phyloP scores from a whole-genome alignment of 2,113 vertebrate genomes.

The Elaphurus davidianus region DNA sequence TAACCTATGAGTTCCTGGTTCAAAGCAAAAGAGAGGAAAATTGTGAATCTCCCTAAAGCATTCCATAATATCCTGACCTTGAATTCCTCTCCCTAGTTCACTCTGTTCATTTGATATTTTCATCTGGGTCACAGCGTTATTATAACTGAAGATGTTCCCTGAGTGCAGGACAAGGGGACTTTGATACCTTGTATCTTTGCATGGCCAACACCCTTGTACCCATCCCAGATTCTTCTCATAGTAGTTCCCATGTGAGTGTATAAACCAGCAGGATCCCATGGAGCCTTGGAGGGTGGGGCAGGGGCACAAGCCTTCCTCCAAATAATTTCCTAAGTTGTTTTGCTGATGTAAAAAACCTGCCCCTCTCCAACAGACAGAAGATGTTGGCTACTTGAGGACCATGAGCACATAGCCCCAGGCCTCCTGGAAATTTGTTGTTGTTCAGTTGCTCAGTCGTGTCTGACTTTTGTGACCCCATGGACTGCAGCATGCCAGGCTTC shows the following conservation, averaged over 20 bases:
- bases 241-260: too few species aligned
- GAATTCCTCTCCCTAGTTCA: neutral
- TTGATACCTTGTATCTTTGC: fast-evolving
- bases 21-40: neutral
- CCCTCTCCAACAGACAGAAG: neutral
- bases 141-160: neutral
- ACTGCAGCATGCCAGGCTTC: neutral
- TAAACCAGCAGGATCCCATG: neutral
- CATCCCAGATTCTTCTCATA: neutral
- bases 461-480: neutral
- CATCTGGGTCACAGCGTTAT: neutral
- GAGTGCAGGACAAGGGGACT: neutral
- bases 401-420: neutral
- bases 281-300: neutral
- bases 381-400: neutral
- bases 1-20: neutral
- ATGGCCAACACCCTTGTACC: neutral
- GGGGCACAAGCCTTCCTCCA: neutral
- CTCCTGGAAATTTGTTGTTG: neutral
- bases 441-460: neutral
- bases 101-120: neutral
- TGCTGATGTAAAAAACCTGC: neutral
- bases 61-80: neutral
- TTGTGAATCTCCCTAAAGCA: neutral
- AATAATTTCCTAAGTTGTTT: neutral